phyloP scores from a whole-genome alignment of 2,797 vertebrate genomes.

The Tadarida brasiliensis region DNA sequence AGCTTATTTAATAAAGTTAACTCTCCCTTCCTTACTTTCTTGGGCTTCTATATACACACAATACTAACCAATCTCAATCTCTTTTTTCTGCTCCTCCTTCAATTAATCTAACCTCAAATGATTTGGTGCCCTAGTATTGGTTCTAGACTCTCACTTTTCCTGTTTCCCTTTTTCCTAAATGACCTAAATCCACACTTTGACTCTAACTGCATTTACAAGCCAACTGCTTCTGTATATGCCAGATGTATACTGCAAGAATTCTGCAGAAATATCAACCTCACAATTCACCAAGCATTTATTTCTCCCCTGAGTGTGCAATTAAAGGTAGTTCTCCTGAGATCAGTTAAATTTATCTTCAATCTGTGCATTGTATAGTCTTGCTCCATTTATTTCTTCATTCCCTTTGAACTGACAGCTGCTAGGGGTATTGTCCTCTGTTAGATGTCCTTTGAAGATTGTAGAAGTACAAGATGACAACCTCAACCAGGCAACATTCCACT shows the following conservation, averaged over 20 bases:
- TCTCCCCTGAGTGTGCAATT: not conserved
- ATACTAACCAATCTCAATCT: not conserved
- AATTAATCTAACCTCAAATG: not conserved
- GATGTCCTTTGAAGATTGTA: not conserved
- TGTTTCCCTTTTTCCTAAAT: not conserved
- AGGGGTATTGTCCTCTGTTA: not conserved
- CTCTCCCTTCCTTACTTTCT: not conserved
- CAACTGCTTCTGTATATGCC: not conserved
- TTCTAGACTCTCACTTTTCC: not conserved
- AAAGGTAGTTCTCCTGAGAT: not conserved
- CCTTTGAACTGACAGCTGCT: not conserved
- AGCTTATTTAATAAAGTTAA: not conserved
- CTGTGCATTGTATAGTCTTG: not conserved
- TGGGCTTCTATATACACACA: not conserved
- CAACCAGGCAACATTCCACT: not conserved
- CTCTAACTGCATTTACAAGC: not conserved
- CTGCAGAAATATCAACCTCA: not conserved
- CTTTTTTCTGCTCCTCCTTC: not conserved
- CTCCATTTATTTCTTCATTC: not conserved
- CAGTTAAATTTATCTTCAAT: not conserved
- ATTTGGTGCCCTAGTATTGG: fast-evolving
- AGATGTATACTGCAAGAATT: not conserved
- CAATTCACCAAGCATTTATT: not conserved
- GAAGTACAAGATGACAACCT: not conserved
- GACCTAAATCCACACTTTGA: not conserved